phyloP scores from a whole-genome alignment of 2,797 vertebrate species.

The Iguana delicatissima region DNA sequence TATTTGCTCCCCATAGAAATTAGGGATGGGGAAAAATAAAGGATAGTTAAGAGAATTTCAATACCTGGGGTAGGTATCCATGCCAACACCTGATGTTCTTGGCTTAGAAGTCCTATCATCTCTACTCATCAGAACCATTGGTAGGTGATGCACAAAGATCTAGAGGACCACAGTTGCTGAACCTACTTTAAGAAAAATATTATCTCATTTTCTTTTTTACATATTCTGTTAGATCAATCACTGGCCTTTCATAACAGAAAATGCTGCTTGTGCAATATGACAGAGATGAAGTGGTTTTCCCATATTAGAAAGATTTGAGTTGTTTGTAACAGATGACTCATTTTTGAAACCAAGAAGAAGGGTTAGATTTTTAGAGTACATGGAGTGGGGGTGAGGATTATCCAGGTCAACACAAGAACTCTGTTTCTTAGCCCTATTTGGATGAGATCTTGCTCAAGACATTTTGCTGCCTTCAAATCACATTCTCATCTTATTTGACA shows the following conservation, averaged over 20 bases:
- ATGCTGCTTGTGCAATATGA: not conserved
- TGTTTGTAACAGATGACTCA: constrained; percentile 17
- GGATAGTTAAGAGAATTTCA: not conserved
- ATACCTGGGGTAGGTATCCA: not conserved
- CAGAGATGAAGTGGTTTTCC: not conserved
- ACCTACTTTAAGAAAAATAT: not conserved
- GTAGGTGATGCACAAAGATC: not conserved
- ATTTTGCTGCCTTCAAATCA: not conserved
- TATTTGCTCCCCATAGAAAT: not conserved
- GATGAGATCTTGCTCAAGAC: not conserved
- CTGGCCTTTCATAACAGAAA: constrained; percentile 27
- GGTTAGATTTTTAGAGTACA: not conserved
- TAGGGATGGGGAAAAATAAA: not conserved
- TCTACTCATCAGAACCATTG: not conserved
- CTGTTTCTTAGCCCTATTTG: not conserved
- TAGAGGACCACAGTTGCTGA: not conserved
- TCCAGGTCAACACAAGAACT: not conserved
- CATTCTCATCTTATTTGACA: not conserved
- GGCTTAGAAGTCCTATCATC: not conserved
- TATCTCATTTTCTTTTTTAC: not conserved
- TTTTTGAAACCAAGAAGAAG: constrained; percentile 8
- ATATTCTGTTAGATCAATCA: constrained; percentile 28
- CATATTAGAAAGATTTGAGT: constrained; percentile 15
- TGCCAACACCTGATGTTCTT: not conserved
- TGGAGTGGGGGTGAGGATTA: not conserved